Percentiles rank a stretch among this genome's conserved stretches.
These are phyloP conservation scores for Clavelina lepadiformis DNA, from an alignment of 23 tunicate species.

Conservation along the genomic window DNA sequence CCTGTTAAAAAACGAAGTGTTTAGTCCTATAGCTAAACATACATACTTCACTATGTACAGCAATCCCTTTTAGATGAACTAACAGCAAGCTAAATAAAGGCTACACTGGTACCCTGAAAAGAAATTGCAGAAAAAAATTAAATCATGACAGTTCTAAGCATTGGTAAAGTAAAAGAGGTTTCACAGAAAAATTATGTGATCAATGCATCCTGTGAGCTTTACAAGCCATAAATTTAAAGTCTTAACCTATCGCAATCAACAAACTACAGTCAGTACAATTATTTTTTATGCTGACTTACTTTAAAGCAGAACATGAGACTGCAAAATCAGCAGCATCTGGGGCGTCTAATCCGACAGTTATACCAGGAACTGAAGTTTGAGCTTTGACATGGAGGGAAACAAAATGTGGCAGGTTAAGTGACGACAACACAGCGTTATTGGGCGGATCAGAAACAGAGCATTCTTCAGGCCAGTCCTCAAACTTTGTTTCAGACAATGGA, in stretches of 20 bases:
- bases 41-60: no score
- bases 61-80: no score
- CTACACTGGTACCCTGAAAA: not conserved
- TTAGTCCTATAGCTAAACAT: no score
- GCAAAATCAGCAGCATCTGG: constrained; percentile 8
- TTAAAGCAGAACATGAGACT: constrained; percentile 40
- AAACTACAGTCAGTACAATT: not conserved
- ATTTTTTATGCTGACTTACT: constrained; percentile 3
- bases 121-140: not conserved
- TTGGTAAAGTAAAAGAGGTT: no score
- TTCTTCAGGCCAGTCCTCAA: constrained; percentile 78
- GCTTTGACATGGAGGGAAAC: constrained; percentile 14
- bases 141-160: no score
- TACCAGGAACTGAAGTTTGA: constrained; percentile 12
- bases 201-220: no score
- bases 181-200: no score
- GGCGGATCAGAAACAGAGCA: constrained; percentile 14
- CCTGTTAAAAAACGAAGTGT: no score
- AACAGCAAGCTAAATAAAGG: no score
- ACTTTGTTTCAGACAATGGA: constrained; percentile 41
- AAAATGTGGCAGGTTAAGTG: constrained; percentile 51
- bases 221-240: not conserved
- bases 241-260: not conserved
- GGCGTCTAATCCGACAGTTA: constrained; percentile 18
- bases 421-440: constrained; percentile 29